These are phyloP conservation scores for Portevinia maculata DNA, from an alignment of 2,888 invertebrate genomes.

Conservation along the genomic window DNA sequence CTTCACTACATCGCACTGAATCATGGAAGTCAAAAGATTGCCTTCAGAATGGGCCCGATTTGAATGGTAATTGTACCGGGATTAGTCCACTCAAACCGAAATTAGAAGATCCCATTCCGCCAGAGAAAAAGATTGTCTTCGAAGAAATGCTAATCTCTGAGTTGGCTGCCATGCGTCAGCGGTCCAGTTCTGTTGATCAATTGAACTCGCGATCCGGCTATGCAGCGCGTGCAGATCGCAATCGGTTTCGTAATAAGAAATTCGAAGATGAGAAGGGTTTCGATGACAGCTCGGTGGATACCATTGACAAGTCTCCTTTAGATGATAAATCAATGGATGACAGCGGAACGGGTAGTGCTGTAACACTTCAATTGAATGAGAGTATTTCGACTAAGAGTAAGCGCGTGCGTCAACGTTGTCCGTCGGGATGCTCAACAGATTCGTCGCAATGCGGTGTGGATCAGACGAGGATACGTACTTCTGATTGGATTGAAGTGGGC, in stretches of 20 bases:
- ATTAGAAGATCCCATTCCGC: slow-evolving; percentile 77
- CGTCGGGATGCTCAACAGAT: slow-evolving; percentile 82
- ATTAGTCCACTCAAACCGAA: slow-evolving; percentile 34
- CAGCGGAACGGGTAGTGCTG: slow-evolving; percentile 62
- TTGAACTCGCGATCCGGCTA: slow-evolving; percentile 77
- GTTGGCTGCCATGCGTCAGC: slow-evolving; percentile 86
- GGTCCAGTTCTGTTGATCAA: slow-evolving; percentile 80
- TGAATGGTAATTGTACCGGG: slow-evolving; percentile 49
- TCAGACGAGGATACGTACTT: slow-evolving; percentile 82
- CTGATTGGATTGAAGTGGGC: slow-evolving; percentile 85
- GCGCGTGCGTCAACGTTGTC: slow-evolving; percentile 79
- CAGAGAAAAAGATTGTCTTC: slow-evolving; percentile 82
- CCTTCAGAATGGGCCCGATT: slow-evolving; percentile 36
- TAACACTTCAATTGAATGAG: slow-evolving; percentile 54
- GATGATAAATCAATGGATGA: slow-evolving; percentile 64
- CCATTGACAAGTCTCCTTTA: slow-evolving; percentile 25
- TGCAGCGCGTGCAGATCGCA: too few species aligned
- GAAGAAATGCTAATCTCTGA: slow-evolving; percentile 89
- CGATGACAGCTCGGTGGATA: slow-evolving; percentile 34
- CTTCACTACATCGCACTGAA: slow-evolving; percentile 50
- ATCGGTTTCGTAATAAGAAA: slow-evolving; percentile 1
- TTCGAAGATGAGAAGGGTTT: slow-evolving; percentile 34
- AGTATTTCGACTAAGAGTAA: slow-evolving; percentile 30
- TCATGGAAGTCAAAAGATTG: slow-evolving; percentile 49
- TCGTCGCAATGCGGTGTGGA: slow-evolving; percentile 82